phyloP scores from a whole-genome alignment of 1,140 invertebrate species.

The Bombus ignitus region DNA sequence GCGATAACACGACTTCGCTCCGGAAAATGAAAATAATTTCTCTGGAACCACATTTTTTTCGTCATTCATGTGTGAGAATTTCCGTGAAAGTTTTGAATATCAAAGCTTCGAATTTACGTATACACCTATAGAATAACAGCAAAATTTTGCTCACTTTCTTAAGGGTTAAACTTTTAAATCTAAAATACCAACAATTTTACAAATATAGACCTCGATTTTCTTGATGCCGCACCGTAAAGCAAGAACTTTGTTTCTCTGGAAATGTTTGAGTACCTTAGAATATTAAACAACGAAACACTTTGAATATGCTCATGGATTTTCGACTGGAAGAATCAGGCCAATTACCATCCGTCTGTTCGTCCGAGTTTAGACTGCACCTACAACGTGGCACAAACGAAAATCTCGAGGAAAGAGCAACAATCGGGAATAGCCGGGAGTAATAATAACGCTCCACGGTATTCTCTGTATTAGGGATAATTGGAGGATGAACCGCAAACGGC shows the following conservation, averaged over 20 bases:
- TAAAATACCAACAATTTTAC: not conserved
- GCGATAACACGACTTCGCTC: not conserved
- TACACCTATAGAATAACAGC: not conserved
- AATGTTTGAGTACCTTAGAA: not conserved
- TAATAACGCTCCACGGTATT: conserved; percentile 71
- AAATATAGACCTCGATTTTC: not conserved
- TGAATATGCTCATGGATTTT: not conserved
- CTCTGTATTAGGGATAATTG: conserved; percentile 74
- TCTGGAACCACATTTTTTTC: not conserved
- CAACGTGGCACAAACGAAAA: conserved; percentile 43
- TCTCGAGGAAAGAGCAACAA: conserved; percentile 46
- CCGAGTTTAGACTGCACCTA: not conserved
- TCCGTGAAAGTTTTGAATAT: not conserved
- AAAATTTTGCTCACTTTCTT: rapidly evolving
- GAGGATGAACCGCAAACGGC: conserved; percentile 71
- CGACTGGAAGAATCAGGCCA: not conserved
- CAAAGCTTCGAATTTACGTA: not conserved
- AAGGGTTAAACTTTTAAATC: not conserved
- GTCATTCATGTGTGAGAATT: too few relatives aligned
- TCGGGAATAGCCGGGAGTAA: conserved; percentile 62
- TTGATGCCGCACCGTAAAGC: rapidly evolving
- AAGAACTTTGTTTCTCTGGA: not conserved
- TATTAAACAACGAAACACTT: conserved; percentile 11
- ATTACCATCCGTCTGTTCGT: not conserved
- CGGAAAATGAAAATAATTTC: too few relatives aligned